These are phyloP conservation scores for Amblyjoppa fuscipennis DNA, from an alignment of 2,888 invertebrate genomes.

Conservation along the genomic window DNA sequence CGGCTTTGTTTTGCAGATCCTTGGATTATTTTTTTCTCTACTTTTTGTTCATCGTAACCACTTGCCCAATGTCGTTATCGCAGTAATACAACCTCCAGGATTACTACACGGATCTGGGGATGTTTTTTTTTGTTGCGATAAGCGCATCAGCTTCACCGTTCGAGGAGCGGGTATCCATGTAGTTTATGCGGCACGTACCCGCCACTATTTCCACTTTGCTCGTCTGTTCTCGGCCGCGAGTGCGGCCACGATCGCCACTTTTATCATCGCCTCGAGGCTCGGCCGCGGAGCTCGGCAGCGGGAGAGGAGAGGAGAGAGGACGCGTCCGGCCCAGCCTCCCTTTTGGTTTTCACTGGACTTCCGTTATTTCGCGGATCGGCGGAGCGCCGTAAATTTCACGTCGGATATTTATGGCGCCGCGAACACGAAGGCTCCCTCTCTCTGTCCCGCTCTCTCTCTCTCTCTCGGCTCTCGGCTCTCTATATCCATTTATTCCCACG, in stretches of 20 bases:
- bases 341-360: conserved; percentile 64
- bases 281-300: conserved; percentile 4
- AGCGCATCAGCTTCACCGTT: conserved; percentile 4
- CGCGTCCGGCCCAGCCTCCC: conserved; percentile 32
- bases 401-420: conserved; percentile 64
- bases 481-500: conserved; percentile 45
- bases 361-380: conserved; percentile 68
- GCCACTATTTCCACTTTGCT: conserved; percentile 13
- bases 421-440: conserved; percentile 42
- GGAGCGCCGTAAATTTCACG: conserved; percentile 62
- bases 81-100: too few relatives aligned
- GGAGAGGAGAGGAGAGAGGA: conserved; percentile 1
- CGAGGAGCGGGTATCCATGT: background rate
- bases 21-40: too few relatives aligned
- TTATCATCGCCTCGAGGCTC: conserved; percentile 45
- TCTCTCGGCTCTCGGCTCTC: conserved; percentile 13
- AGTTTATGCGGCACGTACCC: conserved; percentile 16
- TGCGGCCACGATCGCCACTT: conserved; percentile 35
- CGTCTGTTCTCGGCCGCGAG: conserved; percentile 10
- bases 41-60: too few relatives aligned
- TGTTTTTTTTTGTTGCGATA: background rate
- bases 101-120: too few relatives aligned
- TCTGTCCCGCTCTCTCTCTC: conserved; percentile 34
- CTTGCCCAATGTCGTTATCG: too few relatives aligned
- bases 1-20: too few relatives aligned